phyloP scores from a whole-genome alignment of 2,888 invertebrate species.

The Nyleta sp. region DNA sequence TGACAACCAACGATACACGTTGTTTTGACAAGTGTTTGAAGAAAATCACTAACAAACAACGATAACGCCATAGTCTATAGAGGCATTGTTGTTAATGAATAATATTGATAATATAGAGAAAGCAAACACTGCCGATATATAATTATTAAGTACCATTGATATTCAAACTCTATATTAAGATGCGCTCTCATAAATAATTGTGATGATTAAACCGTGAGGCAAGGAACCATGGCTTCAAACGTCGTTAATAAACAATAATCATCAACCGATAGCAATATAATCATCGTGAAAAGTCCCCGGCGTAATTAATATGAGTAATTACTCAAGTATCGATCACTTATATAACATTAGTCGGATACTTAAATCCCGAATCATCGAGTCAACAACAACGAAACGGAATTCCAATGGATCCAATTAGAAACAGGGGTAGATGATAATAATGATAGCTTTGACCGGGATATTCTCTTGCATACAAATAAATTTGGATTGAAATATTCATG shows the following conservation, averaged over 20 bases:
- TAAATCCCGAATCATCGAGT: background rate
- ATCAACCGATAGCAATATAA: conserved; percentile 13
- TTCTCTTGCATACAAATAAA: too few species aligned
- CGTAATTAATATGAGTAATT: conserved; percentile 18
- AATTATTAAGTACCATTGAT: conserved; percentile 34
- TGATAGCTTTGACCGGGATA: too few species aligned
- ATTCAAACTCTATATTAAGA: conserved; percentile 24
- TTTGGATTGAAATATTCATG: too few species aligned
- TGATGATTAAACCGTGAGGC: conserved; percentile 26
- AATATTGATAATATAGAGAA: conserved; percentile 37
- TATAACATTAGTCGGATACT: conserved; percentile 8
- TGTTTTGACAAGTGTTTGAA: conserved; percentile 20
- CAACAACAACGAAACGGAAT: background rate
- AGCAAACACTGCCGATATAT: conserved; percentile 21
- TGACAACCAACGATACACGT: conserved; percentile 4
- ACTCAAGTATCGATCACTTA: conserved; percentile 2
- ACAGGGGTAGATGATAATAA: too few species aligned
- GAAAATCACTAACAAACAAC: conserved; percentile 26
- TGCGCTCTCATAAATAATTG: conserved; percentile 31
- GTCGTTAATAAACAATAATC: conserved; percentile 20
- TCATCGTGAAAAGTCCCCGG: background rate
- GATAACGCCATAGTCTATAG: conserved; percentile 32
- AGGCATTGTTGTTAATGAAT: conserved; percentile 23
- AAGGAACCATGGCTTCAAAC: conserved; percentile 13
- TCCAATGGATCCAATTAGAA: too few species aligned